A percentile compares a stretch with the other conserved stretches of the same genome.
Conservation (phyloP, 2,888 invertebrate species). For the Rhynchonema sp. region DNA sequence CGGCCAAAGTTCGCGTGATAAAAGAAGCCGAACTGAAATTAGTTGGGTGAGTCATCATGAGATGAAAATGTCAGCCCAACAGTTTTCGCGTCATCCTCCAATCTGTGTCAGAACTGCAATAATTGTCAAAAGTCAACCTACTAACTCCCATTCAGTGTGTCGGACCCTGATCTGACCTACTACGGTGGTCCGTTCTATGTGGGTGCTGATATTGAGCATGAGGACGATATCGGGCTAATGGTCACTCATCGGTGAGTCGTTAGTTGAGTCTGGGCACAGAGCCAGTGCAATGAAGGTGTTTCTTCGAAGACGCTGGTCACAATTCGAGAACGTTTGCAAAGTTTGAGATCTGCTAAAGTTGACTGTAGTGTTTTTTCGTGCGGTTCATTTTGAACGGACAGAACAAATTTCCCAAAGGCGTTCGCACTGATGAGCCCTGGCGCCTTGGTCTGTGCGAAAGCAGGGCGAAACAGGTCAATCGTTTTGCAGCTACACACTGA, state of each 20-base stretch:
- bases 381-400: too few species aligned
- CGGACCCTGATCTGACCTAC: constrained; percentile 43
- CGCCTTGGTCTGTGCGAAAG: too few species aligned
- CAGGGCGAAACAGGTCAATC: constrained; percentile 47
- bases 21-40: constrained; percentile 31
- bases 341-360: too few species aligned
- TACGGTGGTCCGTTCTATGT: constrained; percentile 68
- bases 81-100: too few species aligned
- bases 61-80: too few species aligned
- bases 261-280: too few species aligned
- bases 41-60: constrained; percentile 14
- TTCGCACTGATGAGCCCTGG: too few species aligned
- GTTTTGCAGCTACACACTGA: constrained; percentile 39
- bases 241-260: constrained; percentile 43
- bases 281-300: too few species aligned
- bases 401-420: too few species aligned
- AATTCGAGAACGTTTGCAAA: too few species aligned
- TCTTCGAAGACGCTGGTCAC: too few species aligned
- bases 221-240: constrained; percentile 52
- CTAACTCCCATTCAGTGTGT: neutral
- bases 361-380: too few species aligned
- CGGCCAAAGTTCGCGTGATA: constrained; percentile 26
- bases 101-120: neutral
- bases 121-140: neutral
- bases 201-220: constrained; percentile 59